phyloP scores from a whole-genome alignment of 2,888 invertebrate species.

The Argyresthia albistria region DNA sequence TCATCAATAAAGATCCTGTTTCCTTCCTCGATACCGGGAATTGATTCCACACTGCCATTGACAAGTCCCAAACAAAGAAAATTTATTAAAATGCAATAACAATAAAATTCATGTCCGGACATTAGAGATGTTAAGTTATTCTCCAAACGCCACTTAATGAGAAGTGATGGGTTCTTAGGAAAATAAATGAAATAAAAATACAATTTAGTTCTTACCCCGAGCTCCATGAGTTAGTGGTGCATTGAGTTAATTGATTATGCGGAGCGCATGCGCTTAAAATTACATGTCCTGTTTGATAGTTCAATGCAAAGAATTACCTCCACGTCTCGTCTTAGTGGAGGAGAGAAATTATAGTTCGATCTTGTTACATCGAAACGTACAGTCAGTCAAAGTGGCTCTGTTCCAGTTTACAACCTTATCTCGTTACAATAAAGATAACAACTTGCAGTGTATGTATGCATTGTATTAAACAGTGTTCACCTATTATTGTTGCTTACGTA shows the following conservation, averaged over 20 bases:
- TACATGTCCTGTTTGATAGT: constrained; percentile 53
- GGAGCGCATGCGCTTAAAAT: constrained; percentile 48
- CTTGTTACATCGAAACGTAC: constrained; percentile 8
- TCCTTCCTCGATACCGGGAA: constrained; percentile 63
- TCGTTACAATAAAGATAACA: no score
- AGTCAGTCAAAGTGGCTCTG: no score
- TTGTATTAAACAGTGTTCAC: no score
- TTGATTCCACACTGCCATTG: constrained; percentile 34
- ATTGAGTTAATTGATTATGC: constrained; percentile 56
- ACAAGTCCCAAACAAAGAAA: constrained; percentile 53
- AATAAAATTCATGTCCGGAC: constrained; percentile 71
- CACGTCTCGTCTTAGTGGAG: constrained; percentile 37
- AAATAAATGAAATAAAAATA: constrained; percentile 54
- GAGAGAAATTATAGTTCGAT: constrained; percentile 31
- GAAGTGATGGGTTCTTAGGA: constrained; percentile 71
- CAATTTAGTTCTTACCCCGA: constrained; percentile 43
- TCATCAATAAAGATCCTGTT: constrained; percentile 12
- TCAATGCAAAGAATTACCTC: no score
- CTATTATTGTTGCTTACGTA: no score
- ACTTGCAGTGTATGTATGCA: no score
- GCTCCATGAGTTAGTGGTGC: no score
- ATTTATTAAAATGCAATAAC: constrained; percentile 71
- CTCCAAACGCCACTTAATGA: constrained; percentile 70
- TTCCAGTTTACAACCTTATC: no score
- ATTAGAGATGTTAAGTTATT: constrained; percentile 69